Conservation (phyloP, 2,888 invertebrate species). For the Aleiodes leptofemur region DNA sequence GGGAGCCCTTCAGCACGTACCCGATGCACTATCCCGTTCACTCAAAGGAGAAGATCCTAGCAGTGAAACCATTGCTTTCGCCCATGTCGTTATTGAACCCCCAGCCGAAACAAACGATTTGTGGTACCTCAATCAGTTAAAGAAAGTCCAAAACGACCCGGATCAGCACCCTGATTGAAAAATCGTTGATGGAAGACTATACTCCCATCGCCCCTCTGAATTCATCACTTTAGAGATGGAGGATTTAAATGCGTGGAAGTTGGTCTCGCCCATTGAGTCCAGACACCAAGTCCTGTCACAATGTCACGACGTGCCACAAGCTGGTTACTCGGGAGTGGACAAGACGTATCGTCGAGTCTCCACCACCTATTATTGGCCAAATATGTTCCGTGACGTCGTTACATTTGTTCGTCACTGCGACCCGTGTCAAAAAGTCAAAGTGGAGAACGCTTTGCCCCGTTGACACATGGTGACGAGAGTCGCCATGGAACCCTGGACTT, state of each 20-base stretch:
- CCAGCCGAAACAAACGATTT: background rate
- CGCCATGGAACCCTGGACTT: no score
- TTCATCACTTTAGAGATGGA: background rate
- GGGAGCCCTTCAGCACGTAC: background rate
- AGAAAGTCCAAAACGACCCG: background rate
- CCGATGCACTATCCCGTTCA: background rate
- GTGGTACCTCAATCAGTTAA: background rate
- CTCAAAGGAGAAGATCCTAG: background rate
- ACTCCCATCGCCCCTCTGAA: background rate
- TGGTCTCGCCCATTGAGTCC: background rate
- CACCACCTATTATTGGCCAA: no score
- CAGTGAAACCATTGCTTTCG: background rate
- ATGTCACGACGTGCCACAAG: no score
- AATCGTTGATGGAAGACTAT: background rate
- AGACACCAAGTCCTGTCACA: background rate
- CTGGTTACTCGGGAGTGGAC: no score
- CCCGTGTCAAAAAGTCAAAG: no score
- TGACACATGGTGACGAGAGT: no score
- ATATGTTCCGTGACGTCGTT: no score
- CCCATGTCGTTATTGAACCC: background rate
- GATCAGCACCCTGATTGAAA: background rate
- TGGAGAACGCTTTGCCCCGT: no score
- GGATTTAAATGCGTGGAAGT: background rate
- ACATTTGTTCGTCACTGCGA: no score
- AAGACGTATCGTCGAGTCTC: no score